These are phyloP conservation scores for Dipodomys spectabilis DNA, from an alignment of 2,113 vertebrate genomes.

Conservation along the genomic window DNA sequence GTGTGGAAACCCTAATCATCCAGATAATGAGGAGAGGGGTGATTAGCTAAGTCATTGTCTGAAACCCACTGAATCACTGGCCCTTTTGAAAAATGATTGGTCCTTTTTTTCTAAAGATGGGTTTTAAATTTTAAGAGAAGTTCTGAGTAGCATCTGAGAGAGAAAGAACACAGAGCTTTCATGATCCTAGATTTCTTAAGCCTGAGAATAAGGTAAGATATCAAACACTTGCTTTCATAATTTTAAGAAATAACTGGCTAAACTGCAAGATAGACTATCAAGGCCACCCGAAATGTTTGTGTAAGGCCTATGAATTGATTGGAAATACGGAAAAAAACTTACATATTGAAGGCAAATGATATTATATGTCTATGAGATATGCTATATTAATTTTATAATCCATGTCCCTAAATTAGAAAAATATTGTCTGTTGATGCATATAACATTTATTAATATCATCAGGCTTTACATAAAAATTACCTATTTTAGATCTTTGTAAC, in stretches of 20 bases:
- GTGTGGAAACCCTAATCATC: constrained; percentile 36
- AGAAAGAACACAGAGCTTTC: constrained; percentile 41
- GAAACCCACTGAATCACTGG: constrained; percentile 74
- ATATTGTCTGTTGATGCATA: not conserved
- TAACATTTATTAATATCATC: not conserved
- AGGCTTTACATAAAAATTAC: constrained; percentile 5
- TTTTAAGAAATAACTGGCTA: not conserved
- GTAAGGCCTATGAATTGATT: not conserved
- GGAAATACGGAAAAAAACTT: not conserved
- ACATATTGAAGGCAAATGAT: not conserved
- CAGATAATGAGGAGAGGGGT: constrained; percentile 59
- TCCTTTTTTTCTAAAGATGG: constrained; percentile 65
- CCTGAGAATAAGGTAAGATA: constrained; percentile 75
- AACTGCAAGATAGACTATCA: not conserved
- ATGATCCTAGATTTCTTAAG: constrained; percentile 54
- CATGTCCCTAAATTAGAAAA: constrained; percentile 4
- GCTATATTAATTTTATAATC: not conserved
- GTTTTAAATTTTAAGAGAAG: constrained; percentile 73
- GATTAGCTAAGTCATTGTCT: constrained; percentile 77
- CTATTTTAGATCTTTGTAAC: not conserved
- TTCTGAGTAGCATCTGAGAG: constrained; percentile 13
- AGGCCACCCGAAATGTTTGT: not conserved
- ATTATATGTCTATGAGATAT: not conserved
- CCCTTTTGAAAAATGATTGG: constrained; percentile 74
- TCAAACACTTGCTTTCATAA: constrained; percentile 43